These are phyloP conservation scores for Sebastes iracundus DNA, from an alignment of 2,797 vertebrate genomes.

Conservation along the genomic window DNA sequence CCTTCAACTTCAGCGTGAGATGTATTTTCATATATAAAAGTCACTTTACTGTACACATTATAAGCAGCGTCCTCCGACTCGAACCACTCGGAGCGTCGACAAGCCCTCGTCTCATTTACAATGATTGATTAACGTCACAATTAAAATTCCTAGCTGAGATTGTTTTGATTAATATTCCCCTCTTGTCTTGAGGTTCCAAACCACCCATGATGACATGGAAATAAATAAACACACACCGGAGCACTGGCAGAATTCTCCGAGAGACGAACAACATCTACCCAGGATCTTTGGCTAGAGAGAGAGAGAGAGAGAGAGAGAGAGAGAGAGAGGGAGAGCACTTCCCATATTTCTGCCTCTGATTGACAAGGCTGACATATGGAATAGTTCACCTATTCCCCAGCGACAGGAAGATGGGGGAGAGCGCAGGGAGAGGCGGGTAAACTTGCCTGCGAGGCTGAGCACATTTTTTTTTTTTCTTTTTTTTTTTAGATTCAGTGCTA, in stretches of 20 bases:
- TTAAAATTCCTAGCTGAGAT: conserved; percentile 69
- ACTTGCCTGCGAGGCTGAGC: conserved; percentile 95
- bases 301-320: not conserved
- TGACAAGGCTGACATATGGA: conserved; percentile 99
- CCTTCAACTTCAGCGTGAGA: not conserved
- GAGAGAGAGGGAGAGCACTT: conserved; percentile 88
- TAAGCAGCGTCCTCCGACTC: not conserved
- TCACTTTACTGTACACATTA: not conserved
- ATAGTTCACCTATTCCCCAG: conserved; percentile 99
- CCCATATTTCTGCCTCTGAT: conserved; percentile 94
- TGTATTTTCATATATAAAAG: not conserved
- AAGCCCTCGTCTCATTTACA: conserved; percentile 58
- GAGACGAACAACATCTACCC: conserved; percentile 59
- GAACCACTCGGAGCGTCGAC: not conserved
- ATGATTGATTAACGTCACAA: conserved; percentile 78
- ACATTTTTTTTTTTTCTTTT: conserved; percentile 62
- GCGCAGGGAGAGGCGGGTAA: conserved; percentile 85
- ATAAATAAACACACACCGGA: conserved; percentile 77
- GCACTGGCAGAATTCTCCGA: conserved; percentile 62
- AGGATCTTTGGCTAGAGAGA: conserved; percentile 47
- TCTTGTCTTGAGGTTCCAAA: conserved; percentile 84
- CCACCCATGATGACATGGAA: conserved; percentile 88
- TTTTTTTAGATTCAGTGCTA: conserved; percentile 92
- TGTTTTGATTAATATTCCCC: conserved; percentile 76
- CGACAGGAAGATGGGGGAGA: conserved; percentile 92